phyloP scores from a whole-genome alignment of 2,797 vertebrate species.

The Bothrops alternatus region DNA sequence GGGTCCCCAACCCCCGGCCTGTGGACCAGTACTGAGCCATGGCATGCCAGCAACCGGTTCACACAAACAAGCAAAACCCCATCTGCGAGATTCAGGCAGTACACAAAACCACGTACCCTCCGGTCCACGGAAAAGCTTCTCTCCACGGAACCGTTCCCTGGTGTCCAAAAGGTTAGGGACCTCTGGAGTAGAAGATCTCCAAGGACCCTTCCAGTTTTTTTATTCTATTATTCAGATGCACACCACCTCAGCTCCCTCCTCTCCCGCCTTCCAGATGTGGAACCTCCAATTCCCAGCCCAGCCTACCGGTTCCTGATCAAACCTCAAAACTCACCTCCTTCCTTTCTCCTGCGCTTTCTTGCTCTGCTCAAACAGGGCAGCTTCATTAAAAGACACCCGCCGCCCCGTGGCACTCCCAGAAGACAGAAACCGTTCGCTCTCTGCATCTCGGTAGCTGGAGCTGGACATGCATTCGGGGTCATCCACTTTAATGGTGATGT shows the following conservation, averaged over 20 bases:
- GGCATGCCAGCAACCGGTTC: no score
- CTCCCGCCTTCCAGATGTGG: not conserved
- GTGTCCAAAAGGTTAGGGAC: no score
- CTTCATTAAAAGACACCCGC: constrained; percentile 96
- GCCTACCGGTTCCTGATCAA: not conserved
- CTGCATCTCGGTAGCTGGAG: constrained; percentile 82
- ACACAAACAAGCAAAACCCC: no score
- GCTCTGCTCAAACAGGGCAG: constrained; percentile 89
- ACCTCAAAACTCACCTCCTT: constrained; percentile 78
- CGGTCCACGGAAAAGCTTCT: no score
- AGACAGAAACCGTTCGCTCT: constrained; percentile 92
- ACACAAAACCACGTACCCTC: no score
- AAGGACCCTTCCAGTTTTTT: not conserved
- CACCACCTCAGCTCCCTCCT: not conserved
- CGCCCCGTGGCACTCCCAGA: constrained; percentile 86
- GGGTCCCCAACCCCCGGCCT: no score
- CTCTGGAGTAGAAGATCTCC: not conserved
- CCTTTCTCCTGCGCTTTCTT: constrained; percentile 92
- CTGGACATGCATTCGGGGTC: constrained; percentile 85
- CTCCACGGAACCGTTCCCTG: no score
- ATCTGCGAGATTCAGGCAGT: no score
- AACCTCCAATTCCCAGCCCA: not conserved
- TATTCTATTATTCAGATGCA: not conserved
- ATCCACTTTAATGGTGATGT: constrained; percentile 88
- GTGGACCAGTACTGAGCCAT: no score